phyloP scores from a whole-genome alignment of 2,797 vertebrate genomes.

The Hydrophis major region DNA sequence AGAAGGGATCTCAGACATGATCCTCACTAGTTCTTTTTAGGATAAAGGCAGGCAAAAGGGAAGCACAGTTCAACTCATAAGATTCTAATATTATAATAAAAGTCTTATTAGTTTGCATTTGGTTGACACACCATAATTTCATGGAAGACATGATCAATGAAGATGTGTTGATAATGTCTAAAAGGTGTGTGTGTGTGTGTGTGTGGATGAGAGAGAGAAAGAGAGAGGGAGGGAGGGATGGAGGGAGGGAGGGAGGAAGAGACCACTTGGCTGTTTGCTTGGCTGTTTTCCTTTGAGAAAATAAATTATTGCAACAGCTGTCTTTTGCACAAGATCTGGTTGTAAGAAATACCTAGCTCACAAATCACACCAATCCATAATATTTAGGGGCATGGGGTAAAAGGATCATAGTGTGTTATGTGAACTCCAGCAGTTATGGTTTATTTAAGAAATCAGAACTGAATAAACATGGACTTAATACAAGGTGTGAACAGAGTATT shows the following conservation, averaged over 20 bases:
- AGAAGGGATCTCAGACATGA: no score
- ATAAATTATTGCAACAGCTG: fast-evolving
- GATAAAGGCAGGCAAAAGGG: no score
- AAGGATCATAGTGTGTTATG: background rate
- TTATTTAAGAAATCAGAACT: background rate
- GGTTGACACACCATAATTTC: background rate
- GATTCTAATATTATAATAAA: no score
- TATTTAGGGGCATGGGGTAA: background rate
- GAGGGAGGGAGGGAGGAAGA: background rate
- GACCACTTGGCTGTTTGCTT: fast-evolving
- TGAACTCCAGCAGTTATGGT: background rate
- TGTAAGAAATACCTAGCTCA: background rate
- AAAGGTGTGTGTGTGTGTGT: background rate
- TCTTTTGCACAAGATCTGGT: background rate
- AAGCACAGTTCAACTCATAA: no score
- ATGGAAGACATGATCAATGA: background rate
- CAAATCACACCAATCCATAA: background rate
- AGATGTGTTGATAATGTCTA: background rate
- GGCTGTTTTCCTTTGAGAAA: background rate
- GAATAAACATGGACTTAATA: background rate
- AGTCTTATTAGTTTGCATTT: background rate
- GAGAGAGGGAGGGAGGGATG: no score
- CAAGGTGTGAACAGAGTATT: background rate
- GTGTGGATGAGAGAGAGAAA: background rate
- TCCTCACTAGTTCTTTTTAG: no score